Evolutionary conservation across 2,113 vertebrate genomes (phyloP).

Genomic region (Lutjanus erythropterus): DNA sequence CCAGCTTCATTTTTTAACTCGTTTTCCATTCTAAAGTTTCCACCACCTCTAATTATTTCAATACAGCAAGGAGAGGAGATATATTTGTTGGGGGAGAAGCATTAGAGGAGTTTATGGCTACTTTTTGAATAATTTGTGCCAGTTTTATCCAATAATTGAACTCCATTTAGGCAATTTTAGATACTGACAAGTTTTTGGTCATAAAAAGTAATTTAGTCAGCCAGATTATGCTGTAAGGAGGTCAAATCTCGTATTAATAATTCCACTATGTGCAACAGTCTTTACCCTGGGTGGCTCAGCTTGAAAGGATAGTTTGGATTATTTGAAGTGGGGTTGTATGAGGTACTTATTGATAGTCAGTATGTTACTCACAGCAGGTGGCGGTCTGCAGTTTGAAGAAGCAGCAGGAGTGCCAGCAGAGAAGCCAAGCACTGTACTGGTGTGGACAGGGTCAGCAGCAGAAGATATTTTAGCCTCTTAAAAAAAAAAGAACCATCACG

Average conservation of each 20-base stretch:
- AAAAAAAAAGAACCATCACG: too few species aligned
- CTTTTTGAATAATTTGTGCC: not conserved
- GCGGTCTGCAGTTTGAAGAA: too few species aligned
- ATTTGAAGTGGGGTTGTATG: too few species aligned
- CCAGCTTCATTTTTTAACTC: not conserved
- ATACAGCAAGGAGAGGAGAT: not conserved
- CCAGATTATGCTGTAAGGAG: conserved; percentile 1
- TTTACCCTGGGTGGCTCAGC: not conserved
- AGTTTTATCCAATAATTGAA: conserved; percentile 2
- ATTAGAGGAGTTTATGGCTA: not conserved
- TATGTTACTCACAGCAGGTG: too few species aligned
- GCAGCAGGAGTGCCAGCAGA: too few species aligned
- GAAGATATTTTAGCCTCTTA: too few species aligned
- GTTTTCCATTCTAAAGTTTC: not conserved
- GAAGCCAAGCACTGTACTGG: too few species aligned
- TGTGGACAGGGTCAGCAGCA: too few species aligned
- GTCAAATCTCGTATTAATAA: conserved; percentile 21
- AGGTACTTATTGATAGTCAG: too few species aligned
- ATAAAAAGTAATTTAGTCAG: conserved; percentile 1
- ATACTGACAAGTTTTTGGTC: not conserved
- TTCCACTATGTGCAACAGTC: not conserved
- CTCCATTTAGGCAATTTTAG: not conserved
- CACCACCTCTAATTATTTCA: conserved; percentile 38
- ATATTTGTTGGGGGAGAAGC: not conserved
- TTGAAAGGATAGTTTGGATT: too few species aligned